These are phyloP conservation scores for Pygocentrus nattereri DNA, from an alignment of 2,797 vertebrate genomes.

Conservation along the genomic window DNA sequence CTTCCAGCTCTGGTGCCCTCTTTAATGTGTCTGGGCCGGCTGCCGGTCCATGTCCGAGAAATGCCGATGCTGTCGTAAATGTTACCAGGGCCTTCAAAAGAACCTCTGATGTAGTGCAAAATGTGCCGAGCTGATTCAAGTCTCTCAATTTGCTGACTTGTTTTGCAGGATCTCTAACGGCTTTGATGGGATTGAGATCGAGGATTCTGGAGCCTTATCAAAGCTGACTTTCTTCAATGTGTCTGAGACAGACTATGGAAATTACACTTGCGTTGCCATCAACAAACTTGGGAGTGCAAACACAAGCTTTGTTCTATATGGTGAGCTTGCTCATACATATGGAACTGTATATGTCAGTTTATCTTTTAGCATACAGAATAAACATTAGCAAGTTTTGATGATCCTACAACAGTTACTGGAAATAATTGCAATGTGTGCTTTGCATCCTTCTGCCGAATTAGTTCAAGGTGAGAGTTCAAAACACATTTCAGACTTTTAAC, in stretches of 20 bases:
- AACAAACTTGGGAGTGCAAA: slow-evolving; percentile 94
- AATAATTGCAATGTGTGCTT: no score
- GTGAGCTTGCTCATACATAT: slow-evolving; percentile 77
- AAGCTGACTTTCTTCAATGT: slow-evolving; percentile 95
- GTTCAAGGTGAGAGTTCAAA: no score
- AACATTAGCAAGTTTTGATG: background rate
- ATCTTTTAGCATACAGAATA: background rate
- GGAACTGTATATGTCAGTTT: background rate
- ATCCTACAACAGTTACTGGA: background rate
- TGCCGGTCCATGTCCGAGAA: slow-evolving; percentile 37
- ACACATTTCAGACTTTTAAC: no score
- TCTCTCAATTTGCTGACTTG: slow-evolving; percentile 47
- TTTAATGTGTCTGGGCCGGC: slow-evolving; percentile 23
- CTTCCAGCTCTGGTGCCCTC: slow-evolving; percentile 13
- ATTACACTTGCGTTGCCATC: slow-evolving; percentile 93
- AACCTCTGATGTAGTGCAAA: slow-evolving; percentile 50
- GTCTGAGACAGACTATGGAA: slow-evolving; percentile 94
- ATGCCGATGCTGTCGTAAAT: slow-evolving; percentile 40
- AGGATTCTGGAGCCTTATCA: slow-evolving; percentile 85
- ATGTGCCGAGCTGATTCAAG: slow-evolving; percentile 31
- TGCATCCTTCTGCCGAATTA: no score
- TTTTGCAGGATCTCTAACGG: slow-evolving; percentile 79
- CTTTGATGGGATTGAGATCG: slow-evolving; percentile 87
- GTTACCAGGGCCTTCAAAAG: slow-evolving; percentile 51
- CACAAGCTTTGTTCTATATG: slow-evolving; percentile 92